phyloP scores from a whole-genome alignment of 2,888 invertebrate genomes.

The Ophioninae sp. region DNA sequence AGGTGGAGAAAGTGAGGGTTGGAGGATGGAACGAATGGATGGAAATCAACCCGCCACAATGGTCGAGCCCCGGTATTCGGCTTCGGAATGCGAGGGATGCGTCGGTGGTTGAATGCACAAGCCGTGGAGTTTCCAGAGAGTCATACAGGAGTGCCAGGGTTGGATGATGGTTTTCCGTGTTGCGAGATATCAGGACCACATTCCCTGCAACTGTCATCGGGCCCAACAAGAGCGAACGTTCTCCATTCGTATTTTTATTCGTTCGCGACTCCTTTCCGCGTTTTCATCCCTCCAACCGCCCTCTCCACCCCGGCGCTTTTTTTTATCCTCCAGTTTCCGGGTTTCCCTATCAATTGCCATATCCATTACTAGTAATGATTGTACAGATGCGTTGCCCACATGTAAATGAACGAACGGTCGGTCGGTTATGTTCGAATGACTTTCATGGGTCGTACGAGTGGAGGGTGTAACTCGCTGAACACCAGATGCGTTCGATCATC shows the following conservation, averaged over 20 bases:
- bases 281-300: constrained; percentile 13
- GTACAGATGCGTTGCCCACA: constrained; percentile 62
- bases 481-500: constrained; percentile 23
- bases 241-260: constrained; percentile 42
- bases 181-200: constrained; percentile 42
- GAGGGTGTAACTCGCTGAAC: constrained; percentile 5
- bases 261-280: background rate
- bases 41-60: constrained; percentile 58
- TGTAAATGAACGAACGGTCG: constrained; percentile 63
- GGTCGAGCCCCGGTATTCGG: constrained; percentile 54
- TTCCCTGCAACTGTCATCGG: constrained; percentile 61
- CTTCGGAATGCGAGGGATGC: constrained; percentile 57
- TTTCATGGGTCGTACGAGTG: background rate
- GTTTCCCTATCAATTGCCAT: constrained; percentile 64
- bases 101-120: constrained; percentile 50
- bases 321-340: constrained; percentile 43
- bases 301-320: no score
- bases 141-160: constrained; percentile 10
- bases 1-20: background rate
- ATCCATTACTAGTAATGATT: constrained; percentile 67
- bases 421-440: constrained; percentile 39
- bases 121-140: constrained; percentile 41
- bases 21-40: constrained; percentile 40
- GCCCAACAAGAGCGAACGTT: constrained; percentile 58
- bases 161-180: constrained; percentile 46